These are phyloP conservation scores for Sinopyrophorus schimmeli DNA, from an alignment of 2,888 invertebrate species.

Conservation along the genomic window DNA sequence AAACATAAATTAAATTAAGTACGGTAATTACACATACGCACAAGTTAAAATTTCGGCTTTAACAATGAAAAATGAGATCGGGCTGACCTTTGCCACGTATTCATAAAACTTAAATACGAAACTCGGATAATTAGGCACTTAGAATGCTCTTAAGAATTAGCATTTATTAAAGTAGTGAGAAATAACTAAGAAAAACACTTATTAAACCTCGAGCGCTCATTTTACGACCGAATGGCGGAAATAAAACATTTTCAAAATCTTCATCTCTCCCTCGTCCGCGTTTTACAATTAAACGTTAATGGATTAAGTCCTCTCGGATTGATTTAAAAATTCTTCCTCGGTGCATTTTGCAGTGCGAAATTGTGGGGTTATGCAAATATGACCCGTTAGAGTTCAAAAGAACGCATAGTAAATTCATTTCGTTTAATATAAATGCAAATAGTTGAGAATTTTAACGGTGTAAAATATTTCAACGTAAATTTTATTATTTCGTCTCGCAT, in stretches of 20 bases:
- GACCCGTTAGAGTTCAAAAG: slow-evolving; percentile 30
- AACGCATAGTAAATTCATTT: slow-evolving; percentile 33
- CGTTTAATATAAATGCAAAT: slow-evolving; percentile 29
- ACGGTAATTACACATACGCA: no score
- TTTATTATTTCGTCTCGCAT: slow-evolving; percentile 28
- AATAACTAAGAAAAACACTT: slow-evolving; percentile 13
- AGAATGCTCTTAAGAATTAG: slow-evolving; percentile 6
- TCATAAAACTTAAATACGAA: no score
- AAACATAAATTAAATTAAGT: no score
- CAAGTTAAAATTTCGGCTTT: no score
- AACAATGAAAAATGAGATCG: no score
- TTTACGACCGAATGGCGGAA: slow-evolving; percentile 28
- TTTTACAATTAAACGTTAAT: slow-evolving; percentile 33
- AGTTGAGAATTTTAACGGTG: slow-evolving; percentile 37
- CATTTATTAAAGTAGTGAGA: slow-evolving; percentile 10
- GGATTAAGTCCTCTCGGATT: no score
- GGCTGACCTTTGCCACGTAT: no score
- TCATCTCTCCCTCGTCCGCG: slow-evolving; percentile 21
- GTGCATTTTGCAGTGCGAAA: no score
- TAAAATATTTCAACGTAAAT: slow-evolving; percentile 38
- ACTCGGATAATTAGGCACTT: slow-evolving; percentile 12
- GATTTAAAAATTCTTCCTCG: no score
- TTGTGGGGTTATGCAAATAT: slow-evolving; percentile 23
- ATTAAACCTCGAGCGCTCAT: slow-evolving; percentile 29
- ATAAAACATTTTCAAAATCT: slow-evolving; percentile 22